Evolutionary conservation across 2,888 invertebrate genomes (phyloP).

Genomic region (Linyphia triangularis): DNA sequence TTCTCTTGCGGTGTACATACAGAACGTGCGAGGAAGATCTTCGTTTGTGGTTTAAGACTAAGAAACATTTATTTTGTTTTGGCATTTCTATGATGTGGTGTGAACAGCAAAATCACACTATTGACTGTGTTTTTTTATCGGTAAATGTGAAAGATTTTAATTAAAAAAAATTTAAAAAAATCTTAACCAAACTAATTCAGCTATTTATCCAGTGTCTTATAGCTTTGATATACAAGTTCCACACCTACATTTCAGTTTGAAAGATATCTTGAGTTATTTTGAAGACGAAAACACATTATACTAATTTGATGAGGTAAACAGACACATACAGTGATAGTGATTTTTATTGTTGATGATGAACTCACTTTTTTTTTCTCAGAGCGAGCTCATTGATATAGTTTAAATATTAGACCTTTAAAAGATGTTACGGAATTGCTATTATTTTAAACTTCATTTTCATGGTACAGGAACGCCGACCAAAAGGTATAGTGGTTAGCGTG

Average conservation of each 20-base stretch:
- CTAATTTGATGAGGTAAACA: neutral
- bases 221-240: neutral
- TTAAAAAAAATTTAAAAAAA: neutral
- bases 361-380: neutral
- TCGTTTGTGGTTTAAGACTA: neutral
- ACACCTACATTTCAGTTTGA: neutral
- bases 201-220: neutral
- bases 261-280: neutral
- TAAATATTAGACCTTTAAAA: neutral
- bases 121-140: neutral
- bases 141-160: neutral
- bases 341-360: neutral
- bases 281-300: neutral
- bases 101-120: no score
- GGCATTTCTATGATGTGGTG: no score
- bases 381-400: no score
- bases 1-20: neutral
- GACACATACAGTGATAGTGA: no score
- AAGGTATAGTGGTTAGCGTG: no score
- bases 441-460: neutral
- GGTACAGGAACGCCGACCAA: neutral
- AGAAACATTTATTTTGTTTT: neutral
- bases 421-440: neutral
- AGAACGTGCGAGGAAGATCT: neutral
- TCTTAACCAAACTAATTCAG: neutral